Conservation (phyloP, 2,888 invertebrate species). For the Alloplasta piceator region DNA sequence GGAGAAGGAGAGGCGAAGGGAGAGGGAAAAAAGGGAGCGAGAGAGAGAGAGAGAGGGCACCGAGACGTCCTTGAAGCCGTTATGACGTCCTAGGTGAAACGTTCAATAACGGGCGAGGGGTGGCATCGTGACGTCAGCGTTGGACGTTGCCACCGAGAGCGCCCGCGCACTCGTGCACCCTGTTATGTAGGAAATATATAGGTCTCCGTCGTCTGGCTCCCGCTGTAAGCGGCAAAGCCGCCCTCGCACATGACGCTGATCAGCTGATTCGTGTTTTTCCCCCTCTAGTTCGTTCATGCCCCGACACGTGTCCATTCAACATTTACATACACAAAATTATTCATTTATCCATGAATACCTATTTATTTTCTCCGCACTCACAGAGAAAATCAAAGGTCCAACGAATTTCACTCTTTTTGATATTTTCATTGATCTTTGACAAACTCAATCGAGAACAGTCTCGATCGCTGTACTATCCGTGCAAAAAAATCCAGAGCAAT, state of each 20-base stretch:
- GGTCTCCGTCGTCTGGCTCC: constrained; percentile 26
- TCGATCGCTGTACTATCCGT: too few species aligned
- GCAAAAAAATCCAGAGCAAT: too few species aligned
- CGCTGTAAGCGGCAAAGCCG: constrained; percentile 12
- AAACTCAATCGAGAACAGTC: too few species aligned
- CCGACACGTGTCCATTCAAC: not conserved
- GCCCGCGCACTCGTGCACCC: not conserved
- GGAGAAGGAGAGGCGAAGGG: constrained; percentile 50
- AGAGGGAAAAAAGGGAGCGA: not conserved
- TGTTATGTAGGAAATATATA: too few species aligned
- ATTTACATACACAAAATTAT: too few species aligned
- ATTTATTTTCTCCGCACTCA: too few species aligned
- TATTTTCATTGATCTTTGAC: too few species aligned
- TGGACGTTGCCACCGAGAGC: constrained; percentile 69
- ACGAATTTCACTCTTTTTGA: too few species aligned
- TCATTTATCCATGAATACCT: too few species aligned
- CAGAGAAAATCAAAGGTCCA: too few species aligned
- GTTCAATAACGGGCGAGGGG: constrained; percentile 81
- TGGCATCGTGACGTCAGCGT: constrained; percentile 80
- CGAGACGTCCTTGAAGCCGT: constrained; percentile 79
- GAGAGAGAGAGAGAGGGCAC: constrained; percentile 3
- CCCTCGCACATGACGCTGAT: constrained; percentile 40
- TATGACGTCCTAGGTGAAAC: constrained; percentile 77
- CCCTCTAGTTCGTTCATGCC: not conserved
- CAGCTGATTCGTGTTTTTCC: constrained; percentile 37